Conservation (phyloP, 2,113 vertebrate species). For the Ophthalmolycus amberensis region DNA sequence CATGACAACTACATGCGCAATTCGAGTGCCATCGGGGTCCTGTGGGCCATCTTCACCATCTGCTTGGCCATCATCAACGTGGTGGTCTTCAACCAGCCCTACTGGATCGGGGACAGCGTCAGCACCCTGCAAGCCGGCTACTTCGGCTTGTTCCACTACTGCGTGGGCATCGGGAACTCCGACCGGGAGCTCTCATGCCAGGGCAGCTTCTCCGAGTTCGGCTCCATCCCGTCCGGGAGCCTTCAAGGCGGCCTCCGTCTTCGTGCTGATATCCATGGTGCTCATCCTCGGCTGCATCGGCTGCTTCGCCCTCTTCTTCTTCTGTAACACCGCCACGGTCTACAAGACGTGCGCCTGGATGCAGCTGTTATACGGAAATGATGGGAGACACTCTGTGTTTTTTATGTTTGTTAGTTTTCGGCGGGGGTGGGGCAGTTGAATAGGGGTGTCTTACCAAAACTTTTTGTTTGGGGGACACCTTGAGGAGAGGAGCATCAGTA, state of each 20-base stretch:
- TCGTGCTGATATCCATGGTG: conserved; percentile 93
- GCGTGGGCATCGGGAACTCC: conserved; percentile 87
- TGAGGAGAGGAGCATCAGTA: not conserved
- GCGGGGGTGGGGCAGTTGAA: not conserved
- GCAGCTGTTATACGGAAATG: conserved; percentile 94
- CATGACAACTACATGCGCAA: conserved; percentile 91
- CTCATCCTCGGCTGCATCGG: conserved; percentile 92
- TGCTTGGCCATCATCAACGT: conserved; percentile 94
- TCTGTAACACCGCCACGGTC: conserved; percentile 95
- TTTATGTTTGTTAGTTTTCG: not conserved
- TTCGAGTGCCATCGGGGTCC: conserved; percentile 89
- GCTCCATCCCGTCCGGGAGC: conserved; percentile 91
- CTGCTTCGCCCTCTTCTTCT: conserved; percentile 93
- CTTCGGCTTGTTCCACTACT: conserved; percentile 94
- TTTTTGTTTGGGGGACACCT: not conserved
- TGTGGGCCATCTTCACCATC: conserved; percentile 95
- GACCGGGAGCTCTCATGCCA: conserved; percentile 89
- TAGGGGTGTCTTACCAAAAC: not conserved
- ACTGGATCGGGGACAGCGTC: conserved; percentile 94
- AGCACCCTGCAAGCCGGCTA: conserved; percentile 55
- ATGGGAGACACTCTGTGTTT: conserved; percentile 8
- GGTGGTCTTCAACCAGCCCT: conserved; percentile 93
- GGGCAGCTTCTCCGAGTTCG: conserved; percentile 91
- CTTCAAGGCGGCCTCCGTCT: conserved; percentile 91
- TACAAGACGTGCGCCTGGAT: conserved; percentile 97